Conservation (phyloP, 2,113 vertebrate genomes). For the Acrocephalus arundinaceus region DNA sequence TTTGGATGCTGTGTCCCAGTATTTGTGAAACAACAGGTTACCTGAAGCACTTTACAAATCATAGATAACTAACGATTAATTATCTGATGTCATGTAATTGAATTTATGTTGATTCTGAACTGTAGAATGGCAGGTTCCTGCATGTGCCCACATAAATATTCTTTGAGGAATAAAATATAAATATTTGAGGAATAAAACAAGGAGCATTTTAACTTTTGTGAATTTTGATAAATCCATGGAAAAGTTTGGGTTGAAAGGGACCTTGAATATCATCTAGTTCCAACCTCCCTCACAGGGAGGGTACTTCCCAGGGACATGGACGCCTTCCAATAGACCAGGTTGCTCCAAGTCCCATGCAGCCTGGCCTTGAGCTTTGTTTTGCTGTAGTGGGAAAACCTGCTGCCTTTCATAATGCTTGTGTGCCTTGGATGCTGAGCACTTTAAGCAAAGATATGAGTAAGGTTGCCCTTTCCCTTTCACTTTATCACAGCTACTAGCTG, state of each 20-base stretch:
- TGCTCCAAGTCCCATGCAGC: background rate
- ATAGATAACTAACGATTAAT: background rate
- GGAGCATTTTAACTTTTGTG: background rate
- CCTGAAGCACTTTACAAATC: background rate
- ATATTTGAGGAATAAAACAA: background rate
- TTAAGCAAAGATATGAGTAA: background rate
- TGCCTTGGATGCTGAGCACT: background rate
- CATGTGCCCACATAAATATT: background rate
- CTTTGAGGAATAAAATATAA: background rate
- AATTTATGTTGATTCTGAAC: background rate
- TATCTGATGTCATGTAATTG: background rate
- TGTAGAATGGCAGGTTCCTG: background rate
- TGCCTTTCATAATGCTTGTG: background rate
- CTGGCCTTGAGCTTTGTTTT: background rate
- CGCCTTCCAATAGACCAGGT: background rate
- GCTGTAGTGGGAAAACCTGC: background rate
- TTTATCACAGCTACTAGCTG: background rate
- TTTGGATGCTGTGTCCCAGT: background rate
- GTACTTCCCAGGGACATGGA: background rate
- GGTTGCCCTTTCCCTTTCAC: background rate
- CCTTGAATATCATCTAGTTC: background rate
- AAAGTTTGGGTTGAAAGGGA: background rate
- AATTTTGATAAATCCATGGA: background rate
- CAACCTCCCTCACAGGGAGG: background rate
- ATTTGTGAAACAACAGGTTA: background rate